These are phyloP conservation scores for Euphonia xanthogaster DNA, from an alignment of 2,797 vertebrate genomes.

Conservation along the genomic window DNA sequence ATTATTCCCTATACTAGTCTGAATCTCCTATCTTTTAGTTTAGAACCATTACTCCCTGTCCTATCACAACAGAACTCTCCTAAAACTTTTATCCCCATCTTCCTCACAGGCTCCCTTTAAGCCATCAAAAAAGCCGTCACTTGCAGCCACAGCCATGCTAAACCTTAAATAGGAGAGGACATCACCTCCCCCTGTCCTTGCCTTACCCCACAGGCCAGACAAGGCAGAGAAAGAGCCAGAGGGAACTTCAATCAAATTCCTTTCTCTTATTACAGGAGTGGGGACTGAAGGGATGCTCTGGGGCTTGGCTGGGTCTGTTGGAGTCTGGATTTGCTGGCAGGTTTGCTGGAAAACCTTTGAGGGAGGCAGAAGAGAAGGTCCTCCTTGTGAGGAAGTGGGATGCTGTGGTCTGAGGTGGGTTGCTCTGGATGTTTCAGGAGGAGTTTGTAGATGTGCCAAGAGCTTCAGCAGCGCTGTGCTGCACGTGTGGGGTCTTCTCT, in stretches of 20 bases:
- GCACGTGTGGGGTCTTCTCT: background rate
- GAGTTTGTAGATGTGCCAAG: background rate
- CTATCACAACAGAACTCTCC: background rate
- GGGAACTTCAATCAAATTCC: background rate
- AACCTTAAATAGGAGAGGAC: background rate
- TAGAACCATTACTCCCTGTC: background rate
- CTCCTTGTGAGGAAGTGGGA: background rate
- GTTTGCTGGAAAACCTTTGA: background rate
- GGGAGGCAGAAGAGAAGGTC: background rate
- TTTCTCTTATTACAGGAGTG: rapidly evolving
- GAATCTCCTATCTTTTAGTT: background rate
- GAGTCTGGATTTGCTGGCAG: background rate
- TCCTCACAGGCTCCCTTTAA: background rate
- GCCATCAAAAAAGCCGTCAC: background rate
- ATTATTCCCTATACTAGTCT: background rate
- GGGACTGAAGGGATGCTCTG: background rate
- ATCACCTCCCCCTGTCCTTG: background rate
- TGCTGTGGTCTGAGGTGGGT: background rate
- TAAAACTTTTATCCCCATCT: background rate
- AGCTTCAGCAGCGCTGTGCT: rapidly evolving
- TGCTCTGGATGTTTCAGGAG: background rate
- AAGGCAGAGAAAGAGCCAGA: background rate
- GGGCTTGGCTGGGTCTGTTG: background rate
- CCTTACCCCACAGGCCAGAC: background rate
- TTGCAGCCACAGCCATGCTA: background rate